A percentile compares a stretch with the other conserved stretches of the same genome.
These are phyloP conservation scores for Sebastes steindachneri DNA, from an alignment of 2,797 vertebrate genomes.

Conservation along the genomic window DNA sequence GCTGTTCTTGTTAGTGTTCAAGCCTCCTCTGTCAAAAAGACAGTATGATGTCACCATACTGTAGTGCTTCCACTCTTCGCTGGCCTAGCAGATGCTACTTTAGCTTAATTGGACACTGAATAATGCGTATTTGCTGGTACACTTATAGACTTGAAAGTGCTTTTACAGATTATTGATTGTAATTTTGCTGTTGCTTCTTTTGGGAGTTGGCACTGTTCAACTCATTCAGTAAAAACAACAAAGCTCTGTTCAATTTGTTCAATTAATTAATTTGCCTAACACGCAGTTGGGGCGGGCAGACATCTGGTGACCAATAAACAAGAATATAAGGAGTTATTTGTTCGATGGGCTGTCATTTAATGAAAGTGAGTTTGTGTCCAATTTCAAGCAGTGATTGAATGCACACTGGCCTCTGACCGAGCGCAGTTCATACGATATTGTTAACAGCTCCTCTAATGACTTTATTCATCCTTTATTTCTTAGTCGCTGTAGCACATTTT, in stretches of 20 bases:
- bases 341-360: conserved; percentile 56
- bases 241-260: conserved; percentile 46
- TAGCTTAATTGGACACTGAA: conserved; percentile 55
- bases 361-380: conserved; percentile 60
- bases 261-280: conserved; percentile 63
- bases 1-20: conserved; percentile 39
- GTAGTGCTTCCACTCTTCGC: conserved; percentile 25
- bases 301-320: conserved; percentile 67
- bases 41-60: conserved; percentile 25
- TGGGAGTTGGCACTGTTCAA: conserved; percentile 39
- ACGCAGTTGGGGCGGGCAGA: conserved; percentile 39
- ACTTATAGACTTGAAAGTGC: conserved; percentile 36
- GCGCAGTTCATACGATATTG: conserved; percentile 47
- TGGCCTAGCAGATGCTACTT: conserved; percentile 45
- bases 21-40: conserved; percentile 40
- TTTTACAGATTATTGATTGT: conserved; percentile 66
- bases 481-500: conserved; percentile 30
- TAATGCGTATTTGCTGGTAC: conserved; percentile 47
- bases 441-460: conserved; percentile 67
- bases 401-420: conserved; percentile 53
- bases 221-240: conserved; percentile 42
- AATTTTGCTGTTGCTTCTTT: conserved; percentile 43
- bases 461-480: conserved; percentile 57
- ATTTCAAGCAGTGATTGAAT: conserved; percentile 65
- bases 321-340: conserved; percentile 60